Conservation (phyloP, 1,140 invertebrate genomes). For the Orussus abietinus region DNA sequence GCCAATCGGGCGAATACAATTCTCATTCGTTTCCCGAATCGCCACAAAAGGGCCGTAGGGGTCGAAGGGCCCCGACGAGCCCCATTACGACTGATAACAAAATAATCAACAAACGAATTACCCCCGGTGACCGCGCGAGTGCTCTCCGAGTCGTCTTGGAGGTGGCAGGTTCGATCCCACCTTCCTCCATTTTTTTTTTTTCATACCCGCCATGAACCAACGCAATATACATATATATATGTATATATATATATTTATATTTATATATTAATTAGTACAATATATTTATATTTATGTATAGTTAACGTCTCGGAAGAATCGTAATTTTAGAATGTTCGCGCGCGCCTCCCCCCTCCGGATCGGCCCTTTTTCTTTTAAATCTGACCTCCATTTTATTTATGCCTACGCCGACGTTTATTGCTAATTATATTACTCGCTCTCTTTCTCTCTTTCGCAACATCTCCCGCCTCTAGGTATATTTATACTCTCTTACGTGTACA, state of each 20-base stretch:
- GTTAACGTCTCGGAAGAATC: constrained; percentile 9
- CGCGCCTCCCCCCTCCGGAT: constrained; percentile 14
- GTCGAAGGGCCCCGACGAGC: constrained; percentile 7
- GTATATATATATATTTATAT: constrained; percentile 14
- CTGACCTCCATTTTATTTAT: constrained; percentile 24
- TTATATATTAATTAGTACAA: constrained; percentile 11
- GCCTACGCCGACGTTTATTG: constrained; percentile 28
- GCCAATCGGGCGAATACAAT: not conserved
- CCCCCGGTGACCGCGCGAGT: not conserved
- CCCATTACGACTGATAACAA: constrained; percentile 10
- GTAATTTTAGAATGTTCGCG: constrained; percentile 19
- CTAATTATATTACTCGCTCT: constrained; percentile 34
- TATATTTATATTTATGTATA: too few relatives aligned
- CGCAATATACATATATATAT: constrained; percentile 21
- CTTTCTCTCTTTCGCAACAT: constrained; percentile 18
- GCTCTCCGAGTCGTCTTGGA: not conserved
- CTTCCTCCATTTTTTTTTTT: not conserved
- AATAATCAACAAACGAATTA: constrained; percentile 6
- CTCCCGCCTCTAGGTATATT: too few relatives aligned
- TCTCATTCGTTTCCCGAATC: not conserved
- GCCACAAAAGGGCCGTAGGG: constrained; percentile 2
- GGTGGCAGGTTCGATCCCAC: not conserved
- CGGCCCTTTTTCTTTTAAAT: constrained; percentile 2
- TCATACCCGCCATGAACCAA: constrained; percentile 11
- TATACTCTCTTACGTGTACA: constrained; percentile 11